Evolutionary conservation across 2,888 invertebrate genomes (phyloP).

Genomic region (Sinotaia quadrata): DNA sequence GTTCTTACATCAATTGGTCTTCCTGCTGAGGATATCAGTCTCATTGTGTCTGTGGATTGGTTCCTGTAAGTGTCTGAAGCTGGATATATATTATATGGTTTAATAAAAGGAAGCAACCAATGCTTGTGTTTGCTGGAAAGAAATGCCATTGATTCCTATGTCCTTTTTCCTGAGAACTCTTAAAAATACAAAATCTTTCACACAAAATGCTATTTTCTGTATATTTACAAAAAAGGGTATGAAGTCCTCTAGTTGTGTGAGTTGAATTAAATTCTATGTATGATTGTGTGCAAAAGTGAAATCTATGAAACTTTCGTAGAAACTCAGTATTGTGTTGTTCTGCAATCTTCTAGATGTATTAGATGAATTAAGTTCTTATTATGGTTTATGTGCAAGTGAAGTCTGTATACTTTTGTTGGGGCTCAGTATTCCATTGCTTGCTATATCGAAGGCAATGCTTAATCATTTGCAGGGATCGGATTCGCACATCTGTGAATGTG

Average conservation of each 20-base stretch:
- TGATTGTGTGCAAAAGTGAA: no score
- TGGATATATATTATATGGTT: no score
- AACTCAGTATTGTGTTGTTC: background rate
- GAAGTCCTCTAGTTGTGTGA: no score
- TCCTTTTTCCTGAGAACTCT: no score
- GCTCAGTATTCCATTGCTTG: background rate
- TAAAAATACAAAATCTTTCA: no score
- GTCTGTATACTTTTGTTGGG: background rate
- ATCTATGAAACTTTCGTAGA: no score
- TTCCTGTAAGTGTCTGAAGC: slow-evolving; percentile 76
- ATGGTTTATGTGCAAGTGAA: background rate
- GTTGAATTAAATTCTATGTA: no score
- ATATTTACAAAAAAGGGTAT: background rate
- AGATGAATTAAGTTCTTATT: background rate
- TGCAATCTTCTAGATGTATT: background rate
- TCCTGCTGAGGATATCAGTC: slow-evolving; percentile 78
- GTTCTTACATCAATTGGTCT: slow-evolving; percentile 79
- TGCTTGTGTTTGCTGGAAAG: no score
- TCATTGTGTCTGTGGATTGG: slow-evolving; percentile 81
- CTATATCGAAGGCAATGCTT: background rate
- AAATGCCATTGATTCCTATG: no score
- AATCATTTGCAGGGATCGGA: slow-evolving; percentile 73
- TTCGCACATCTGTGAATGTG: slow-evolving; percentile 76
- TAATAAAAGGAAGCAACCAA: no score
- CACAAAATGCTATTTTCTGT: no score